Evolutionary conservation across 2,888 invertebrate species (phyloP).

Genomic region (Ctena decussata): DNA sequence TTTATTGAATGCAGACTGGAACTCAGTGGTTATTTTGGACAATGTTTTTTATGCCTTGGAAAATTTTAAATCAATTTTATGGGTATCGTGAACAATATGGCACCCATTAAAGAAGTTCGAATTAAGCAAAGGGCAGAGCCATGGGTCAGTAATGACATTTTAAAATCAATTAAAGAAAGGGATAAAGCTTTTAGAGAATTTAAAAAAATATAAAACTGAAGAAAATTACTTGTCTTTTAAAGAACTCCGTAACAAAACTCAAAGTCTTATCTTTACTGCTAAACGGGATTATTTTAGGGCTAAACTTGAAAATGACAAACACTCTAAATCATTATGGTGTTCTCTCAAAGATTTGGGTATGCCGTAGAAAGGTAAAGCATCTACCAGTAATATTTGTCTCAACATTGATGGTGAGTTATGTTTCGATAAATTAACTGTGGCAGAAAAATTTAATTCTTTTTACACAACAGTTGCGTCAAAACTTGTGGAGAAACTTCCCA

Average conservation of each 20-base stretch:
- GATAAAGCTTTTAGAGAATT: conserved; percentile 1
- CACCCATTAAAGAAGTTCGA: conserved; percentile 26
- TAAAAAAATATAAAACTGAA: background rate
- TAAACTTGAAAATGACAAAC: background rate
- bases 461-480: conserved; percentile 17
- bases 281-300: background rate
- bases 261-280: background rate
- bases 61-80: conserved; percentile 8
- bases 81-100: conserved; percentile 12
- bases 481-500: conserved; percentile 21
- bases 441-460: conserved; percentile 10
- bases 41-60: conserved; percentile 10
- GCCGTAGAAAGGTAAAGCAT: background rate
- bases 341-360: too few species aligned
- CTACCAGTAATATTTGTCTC: background rate
- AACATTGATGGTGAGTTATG: conserved; percentile 14
- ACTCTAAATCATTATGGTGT: background rate
- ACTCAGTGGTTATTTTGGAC: background rate
- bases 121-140: conserved; percentile 19
- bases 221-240: background rate
- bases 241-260: background rate
- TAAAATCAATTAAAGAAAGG: conserved; percentile 13
- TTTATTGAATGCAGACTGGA: conserved; percentile 12
- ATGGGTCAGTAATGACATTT: conserved; percentile 22
- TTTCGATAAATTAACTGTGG: conserved; percentile 16